A percentile compares a stretch with the other conserved stretches of the same genome.
Evolutionary conservation across 2,888 invertebrate genomes (phyloP).

Genomic region (Cosmia trapezina): DNA sequence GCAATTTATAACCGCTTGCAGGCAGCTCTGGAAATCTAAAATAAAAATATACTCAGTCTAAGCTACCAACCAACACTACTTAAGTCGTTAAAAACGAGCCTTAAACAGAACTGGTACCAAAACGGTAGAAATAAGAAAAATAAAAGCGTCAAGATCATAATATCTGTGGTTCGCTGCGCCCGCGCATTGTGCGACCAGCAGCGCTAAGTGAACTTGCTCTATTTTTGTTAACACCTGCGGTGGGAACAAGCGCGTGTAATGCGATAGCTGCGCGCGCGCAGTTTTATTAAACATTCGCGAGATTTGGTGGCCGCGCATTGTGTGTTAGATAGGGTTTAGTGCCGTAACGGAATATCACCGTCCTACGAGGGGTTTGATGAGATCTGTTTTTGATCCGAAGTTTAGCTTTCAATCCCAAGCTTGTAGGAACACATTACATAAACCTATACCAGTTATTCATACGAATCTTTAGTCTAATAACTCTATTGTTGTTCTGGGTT

Average conservation of each 20-base stretch:
- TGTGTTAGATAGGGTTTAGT: conserved; percentile 28
- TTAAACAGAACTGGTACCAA: conserved; percentile 54
- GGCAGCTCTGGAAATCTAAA: conserved; percentile 1
- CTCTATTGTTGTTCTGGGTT: neutral
- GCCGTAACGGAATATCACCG: conserved; percentile 13
- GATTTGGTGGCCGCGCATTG: conserved; percentile 37
- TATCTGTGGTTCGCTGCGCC: conserved; percentile 68
- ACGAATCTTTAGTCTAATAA: too few relatives aligned
- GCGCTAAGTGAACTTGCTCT: conserved; percentile 71
- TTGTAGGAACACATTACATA: neutral
- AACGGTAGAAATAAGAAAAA: conserved; percentile 49
- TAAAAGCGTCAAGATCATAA: conserved; percentile 72
- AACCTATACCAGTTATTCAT: too few relatives aligned
- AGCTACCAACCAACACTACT: neutral
- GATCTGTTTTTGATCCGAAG: neutral
- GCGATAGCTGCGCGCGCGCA: conserved; percentile 73
- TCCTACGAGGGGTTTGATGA: neutral
- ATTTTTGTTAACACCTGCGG: conserved; percentile 87
- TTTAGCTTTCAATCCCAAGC: neutral
- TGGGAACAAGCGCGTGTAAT: conserved; percentile 77
- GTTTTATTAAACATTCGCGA: conserved; percentile 14
- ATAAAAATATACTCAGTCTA: conserved; percentile 1
- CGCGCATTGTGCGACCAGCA: conserved; percentile 53
- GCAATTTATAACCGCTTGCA: neutral
- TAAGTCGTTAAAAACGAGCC: neutral